Evolutionary conservation across 2,888 invertebrate species (phyloP), one percentile per base, ranked within the genome.

Genomic region (Noctua janthe): DNA sequence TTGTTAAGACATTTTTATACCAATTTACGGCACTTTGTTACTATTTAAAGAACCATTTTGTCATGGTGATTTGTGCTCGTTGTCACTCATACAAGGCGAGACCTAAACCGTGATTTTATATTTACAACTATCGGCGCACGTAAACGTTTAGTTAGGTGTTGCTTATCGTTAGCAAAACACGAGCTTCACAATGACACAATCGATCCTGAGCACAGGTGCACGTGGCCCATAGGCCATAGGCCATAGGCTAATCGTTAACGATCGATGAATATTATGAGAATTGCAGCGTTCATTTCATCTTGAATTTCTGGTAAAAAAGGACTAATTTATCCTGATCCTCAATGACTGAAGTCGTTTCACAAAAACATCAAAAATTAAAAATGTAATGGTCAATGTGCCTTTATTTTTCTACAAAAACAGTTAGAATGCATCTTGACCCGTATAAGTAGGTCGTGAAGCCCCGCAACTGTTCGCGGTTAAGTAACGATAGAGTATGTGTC

Each of bases 401-500:
- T 29, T 29, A 29, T 29, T 29, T 29, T 29, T 29, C 29, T 29
- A 29, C 29, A 29, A 29, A 29, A n/a, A 64, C 39, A 43, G 15
- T 39, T 47, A 35, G 17, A 49, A 35, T 54, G 49, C 35, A 66
- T 54, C n/a, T 81, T 71, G 82, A 71, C 49, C 75, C 43, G 29
- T 2, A n/a, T 11, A 66, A 74, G 62, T 56, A 71, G 75, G 73
- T 23, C 86, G 71, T 15, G 82, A 82, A 76, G 43, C 86, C 84
- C 10, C 67, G 10, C 70, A 10, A 67, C 73, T 67, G 71, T 20
- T n/a, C 67, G 15, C 64, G 8, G 23, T 11, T 13, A 29, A 56
- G 39, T 43, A 11, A 6, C 73, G 15, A 11, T 29, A 23, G 11
- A 43, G 66, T 15, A 3, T 39, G 51, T 15, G 2, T 8, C n/a